Conservation (phyloP, 2,113 vertebrate species). For the Sorex araneus region DNA sequence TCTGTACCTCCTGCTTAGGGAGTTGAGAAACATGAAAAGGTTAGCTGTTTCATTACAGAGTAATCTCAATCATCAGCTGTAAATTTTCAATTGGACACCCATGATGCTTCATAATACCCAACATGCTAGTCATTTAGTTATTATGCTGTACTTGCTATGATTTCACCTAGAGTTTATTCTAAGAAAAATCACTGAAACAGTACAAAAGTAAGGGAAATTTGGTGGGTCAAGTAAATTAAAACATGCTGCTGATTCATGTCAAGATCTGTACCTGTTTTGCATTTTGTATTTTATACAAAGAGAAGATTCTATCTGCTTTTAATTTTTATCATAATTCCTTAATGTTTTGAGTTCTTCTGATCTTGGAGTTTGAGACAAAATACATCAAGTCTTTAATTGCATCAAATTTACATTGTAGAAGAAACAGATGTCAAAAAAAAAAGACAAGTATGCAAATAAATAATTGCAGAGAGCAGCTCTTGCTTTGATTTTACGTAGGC, state of each 20-base stretch:
- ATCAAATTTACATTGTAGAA: not conserved
- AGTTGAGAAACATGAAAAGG: conserved; percentile 58
- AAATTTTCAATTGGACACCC: not conserved
- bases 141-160: not conserved
- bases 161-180: not conserved
- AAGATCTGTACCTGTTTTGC: not conserved
- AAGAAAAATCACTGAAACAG: conserved; percentile 24
- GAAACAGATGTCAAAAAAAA: not conserved
- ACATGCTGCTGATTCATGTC: not conserved
- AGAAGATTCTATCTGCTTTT: conserved; percentile 26
- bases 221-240: conserved; percentile 10
- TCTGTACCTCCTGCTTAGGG: conserved; percentile 22
- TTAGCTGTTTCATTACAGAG: conserved; percentile 8
- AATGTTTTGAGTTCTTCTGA: conserved; percentile 56
- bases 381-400: conserved; percentile 25
- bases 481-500: too few relatives aligned
- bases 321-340: conserved; percentile 24
- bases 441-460: not conserved
- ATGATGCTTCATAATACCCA: conserved; percentile 9
- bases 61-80: conserved; percentile 1
- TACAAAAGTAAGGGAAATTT: conserved; percentile 32
- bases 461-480: conserved; percentile 3
- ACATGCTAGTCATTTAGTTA: not conserved
- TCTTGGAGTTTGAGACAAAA: conserved; percentile 42
- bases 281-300: conserved; percentile 26